Evolutionary conservation across 2,888 invertebrate genomes (phyloP), one percentile per base, ranked within the genome.

Genomic region (Drosophila macrospina): DNA sequence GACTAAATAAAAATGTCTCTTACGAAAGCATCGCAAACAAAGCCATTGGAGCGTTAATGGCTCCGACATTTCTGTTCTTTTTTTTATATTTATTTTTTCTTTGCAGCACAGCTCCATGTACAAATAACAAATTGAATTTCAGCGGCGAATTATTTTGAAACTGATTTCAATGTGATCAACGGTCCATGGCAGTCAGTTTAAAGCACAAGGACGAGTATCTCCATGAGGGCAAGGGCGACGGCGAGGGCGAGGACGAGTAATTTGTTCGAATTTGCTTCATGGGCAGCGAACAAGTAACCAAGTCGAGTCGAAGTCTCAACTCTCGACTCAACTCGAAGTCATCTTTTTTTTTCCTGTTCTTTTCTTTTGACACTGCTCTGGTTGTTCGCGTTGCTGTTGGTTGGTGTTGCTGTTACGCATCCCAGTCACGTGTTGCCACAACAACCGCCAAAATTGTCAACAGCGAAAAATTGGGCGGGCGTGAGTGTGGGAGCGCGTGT

Each of bases 121-220:
- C 85, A 88, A 84, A 88, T 85, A 85, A 88, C 81, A 85, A 85
- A 85, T 85, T 85, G 84, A 85, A 85, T 85, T 85, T 85, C 85
- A 70, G 74, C 76, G 66, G 60, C 76, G 78, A 85, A 85, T 88
- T 88, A 85, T 85, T 86, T 81, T 78, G 85, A 84, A 85, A 85
- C 88, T 88, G 84, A 85, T 85, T 85, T 85, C 84, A 88, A 88
- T 85, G 84, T 71, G 88, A 88, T 87, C 88, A 70, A 65, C 74
- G 86, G 83, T 75, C 71, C 72, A 47, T 63, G 80, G 66, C 60
- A 76, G 69, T 60, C 82, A 76, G 80, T 85, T 81, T 86, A 81
- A 78, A 88, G 77, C 64, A 64, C 55, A 62, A 56, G 34, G 34
- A 52, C 44, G 37, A 36, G 41, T n/a, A 41, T 52, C 52, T 39